Percentiles rank a stretch among this genome's conserved stretches.
phyloP scores from a whole-genome alignment of 2,888 invertebrate genomes.

The Cloeon dipterum region DNA sequence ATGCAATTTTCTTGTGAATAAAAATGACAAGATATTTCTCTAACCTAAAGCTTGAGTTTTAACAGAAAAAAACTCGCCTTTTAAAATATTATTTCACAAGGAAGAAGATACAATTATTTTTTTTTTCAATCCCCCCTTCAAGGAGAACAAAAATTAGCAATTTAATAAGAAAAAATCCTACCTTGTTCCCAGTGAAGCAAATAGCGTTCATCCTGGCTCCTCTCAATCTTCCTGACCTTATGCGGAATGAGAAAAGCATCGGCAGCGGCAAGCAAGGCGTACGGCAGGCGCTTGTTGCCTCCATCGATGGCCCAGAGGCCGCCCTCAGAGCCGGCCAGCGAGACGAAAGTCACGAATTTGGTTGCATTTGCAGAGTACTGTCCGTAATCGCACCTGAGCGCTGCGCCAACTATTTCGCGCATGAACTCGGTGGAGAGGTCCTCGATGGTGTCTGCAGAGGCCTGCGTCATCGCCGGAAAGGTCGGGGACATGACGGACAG shows the following conservation, averaged over 20 bases:
- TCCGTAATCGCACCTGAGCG: conserved; percentile 32
- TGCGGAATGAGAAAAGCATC: conserved; percentile 17
- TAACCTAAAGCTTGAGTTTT: too few species aligned
- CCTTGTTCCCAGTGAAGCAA: not conserved
- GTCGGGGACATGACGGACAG: conserved; percentile 24
- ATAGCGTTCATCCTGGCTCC: too few species aligned
- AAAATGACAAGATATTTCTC: too few species aligned
- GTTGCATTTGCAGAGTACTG: conserved; percentile 26
- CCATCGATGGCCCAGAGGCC: conserved; percentile 31
- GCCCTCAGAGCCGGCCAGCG: conserved; percentile 26
- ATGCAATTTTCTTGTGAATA: too few species aligned
- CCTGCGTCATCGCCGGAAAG: conserved; percentile 21
- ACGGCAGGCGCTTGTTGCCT: conserved; percentile 28
- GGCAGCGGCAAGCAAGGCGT: conserved; percentile 17
- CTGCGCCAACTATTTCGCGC: conserved; percentile 27
- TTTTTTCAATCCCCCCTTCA: too few species aligned
- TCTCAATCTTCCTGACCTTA: conserved; percentile 14
- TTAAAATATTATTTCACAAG: too few species aligned
- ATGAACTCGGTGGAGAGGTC: conserved; percentile 24
- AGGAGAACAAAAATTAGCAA: too few species aligned
- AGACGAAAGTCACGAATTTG: conserved; percentile 26
- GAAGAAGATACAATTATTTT: too few species aligned
- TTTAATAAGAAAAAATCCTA: too few species aligned
- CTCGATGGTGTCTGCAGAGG: conserved; percentile 18
- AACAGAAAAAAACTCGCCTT: too few species aligned